Evolutionary conservation across 2,888 invertebrate species (phyloP).

Genomic region (Eurytoma californica): DNA sequence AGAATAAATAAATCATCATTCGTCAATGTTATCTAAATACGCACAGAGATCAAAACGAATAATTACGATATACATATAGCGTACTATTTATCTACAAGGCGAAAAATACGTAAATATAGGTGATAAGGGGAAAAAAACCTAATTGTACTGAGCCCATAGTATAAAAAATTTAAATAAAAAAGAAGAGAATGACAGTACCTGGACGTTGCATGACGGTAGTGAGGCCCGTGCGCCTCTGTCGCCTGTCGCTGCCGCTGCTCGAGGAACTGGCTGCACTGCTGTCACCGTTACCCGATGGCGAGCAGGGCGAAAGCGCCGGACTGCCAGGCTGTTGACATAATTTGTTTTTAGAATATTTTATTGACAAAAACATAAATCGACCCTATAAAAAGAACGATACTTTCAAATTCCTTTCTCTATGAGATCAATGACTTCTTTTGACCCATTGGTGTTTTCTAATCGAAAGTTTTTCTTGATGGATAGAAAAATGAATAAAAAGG

Average conservation of each 20-base stretch:
- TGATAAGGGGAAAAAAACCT: constrained; percentile 14
- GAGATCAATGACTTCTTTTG: too few species aligned
- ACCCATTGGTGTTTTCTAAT: too few species aligned
- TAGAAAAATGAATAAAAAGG: not conserved
- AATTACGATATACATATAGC: constrained; percentile 51
- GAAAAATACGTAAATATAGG: constrained; percentile 31
- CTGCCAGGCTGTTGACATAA: constrained; percentile 69
- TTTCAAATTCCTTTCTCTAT: too few species aligned
- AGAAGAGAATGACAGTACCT: constrained; percentile 77
- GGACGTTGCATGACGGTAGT: constrained; percentile 91
- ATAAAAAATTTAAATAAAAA: not conserved
- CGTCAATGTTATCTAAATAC: constrained; percentile 29
- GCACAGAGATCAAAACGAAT: constrained; percentile 32
- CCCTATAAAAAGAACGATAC: too few species aligned
- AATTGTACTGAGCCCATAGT: constrained; percentile 24
- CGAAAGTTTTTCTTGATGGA: not conserved
- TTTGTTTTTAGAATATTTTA: too few species aligned
- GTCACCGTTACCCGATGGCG: constrained; percentile 73
- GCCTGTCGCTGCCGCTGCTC: constrained; percentile 75
- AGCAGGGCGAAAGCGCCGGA: constrained; percentile 72
- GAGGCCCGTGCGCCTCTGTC: constrained; percentile 88
- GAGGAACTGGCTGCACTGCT: constrained; percentile 75
- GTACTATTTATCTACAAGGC: constrained; percentile 49
- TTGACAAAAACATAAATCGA: too few species aligned
- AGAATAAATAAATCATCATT: constrained; percentile 28